Evolutionary conservation across 2,113 vertebrate genomes (phyloP).

Genomic region (Felis chaus): DNA sequence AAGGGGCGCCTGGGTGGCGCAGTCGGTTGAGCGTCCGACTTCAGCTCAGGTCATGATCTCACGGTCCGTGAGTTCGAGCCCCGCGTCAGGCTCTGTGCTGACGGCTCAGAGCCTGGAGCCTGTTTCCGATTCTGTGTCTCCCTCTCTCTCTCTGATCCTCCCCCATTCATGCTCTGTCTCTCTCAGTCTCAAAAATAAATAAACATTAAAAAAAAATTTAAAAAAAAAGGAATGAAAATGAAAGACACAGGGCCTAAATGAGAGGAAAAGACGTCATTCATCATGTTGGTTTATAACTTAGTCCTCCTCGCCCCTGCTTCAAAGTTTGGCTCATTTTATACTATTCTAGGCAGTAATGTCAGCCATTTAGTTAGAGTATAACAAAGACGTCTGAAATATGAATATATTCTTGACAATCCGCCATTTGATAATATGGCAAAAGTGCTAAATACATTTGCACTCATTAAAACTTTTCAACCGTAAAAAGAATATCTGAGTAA

Average conservation of each 20-base stretch:
- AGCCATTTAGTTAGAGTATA: background rate
- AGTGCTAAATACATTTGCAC: background rate
- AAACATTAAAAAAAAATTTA: no score
- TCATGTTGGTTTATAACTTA: background rate
- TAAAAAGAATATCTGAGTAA: background rate
- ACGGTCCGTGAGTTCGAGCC: no score
- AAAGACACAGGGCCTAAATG: background rate
- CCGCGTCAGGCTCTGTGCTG: no score
- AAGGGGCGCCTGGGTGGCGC: background rate
- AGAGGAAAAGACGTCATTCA: background rate
- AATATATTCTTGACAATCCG: background rate
- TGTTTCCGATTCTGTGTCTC: no score
- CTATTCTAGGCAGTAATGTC: background rate
- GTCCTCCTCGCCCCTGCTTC: background rate
- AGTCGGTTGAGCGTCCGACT: no score
- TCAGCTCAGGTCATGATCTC: no score
- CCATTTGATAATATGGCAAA: background rate
- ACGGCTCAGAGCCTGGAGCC: no score
- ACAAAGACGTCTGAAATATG: background rate
- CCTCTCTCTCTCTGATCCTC: no score
- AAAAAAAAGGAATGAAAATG: background rate
- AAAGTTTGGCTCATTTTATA: background rate
- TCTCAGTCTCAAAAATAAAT: no score
- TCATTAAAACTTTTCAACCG: background rate
- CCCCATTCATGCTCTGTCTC: no score